Base-by-base conservation (phyloP, 2,888 invertebrate species). In the Timandra comae region DNA sequence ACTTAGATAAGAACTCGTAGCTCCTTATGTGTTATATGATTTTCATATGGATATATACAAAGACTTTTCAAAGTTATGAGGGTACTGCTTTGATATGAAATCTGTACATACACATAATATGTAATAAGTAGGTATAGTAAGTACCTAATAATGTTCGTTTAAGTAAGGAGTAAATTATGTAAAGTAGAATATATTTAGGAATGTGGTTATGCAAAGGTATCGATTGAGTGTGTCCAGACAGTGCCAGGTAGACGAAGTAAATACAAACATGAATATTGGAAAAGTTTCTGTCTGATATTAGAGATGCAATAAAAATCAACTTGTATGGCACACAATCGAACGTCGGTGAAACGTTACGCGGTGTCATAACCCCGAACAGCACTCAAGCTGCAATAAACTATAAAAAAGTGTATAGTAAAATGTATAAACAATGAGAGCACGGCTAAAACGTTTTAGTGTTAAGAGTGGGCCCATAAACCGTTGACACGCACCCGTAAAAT, bases 361-460 rank as follows among this genome's bases (percentile, higher is more conserved):
- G 59, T 70, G 71, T 71, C 69, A 67, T 68, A 73, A 70, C 74
- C 63, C 62, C 62, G 69, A 67, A 64, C 67, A 68, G 67, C 69
- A 71, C 75, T 76, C 73, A 67, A 67, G 64, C 56, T 63, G 66
- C 73, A 67, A 75, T 80, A 80, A 80, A 80, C 80, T 72, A 78
- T 81, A 80, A 81, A 49, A 80, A 81, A 80, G 73, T 68, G 70
- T 76, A 79, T 79, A 80, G 79, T 81, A 80, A 84, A 84, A 81
- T 76, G 77, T 79, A 84, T 81, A 82, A 84, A 84, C 84, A 84
- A 84, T 80, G 80, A 79, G 80, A 80, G 76, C 70, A 74, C 64
- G 76, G 70, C 77, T 74, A 77, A 84, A 84, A 80, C 82, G 82
- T 79, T 84, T 85, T 80, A 85, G 84, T 81, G 82, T 80, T 79